A percentile compares a stretch with the other conserved stretches of the same genome.
These are phyloP conservation scores for Rhagonycha fulva DNA, from an alignment of 2,888 invertebrate genomes.

Conservation along the genomic window DNA sequence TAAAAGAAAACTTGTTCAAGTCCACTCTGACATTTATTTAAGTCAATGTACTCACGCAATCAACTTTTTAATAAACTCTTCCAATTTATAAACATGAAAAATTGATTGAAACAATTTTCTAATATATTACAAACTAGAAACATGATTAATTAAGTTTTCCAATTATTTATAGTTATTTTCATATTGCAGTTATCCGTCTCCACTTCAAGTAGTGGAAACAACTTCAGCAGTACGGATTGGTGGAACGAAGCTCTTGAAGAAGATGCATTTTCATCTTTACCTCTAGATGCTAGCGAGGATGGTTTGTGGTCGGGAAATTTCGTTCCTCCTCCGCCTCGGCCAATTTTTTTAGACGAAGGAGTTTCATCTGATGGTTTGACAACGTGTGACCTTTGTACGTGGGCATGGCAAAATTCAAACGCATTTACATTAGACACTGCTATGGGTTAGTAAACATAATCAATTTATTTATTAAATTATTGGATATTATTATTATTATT, in stretches of 20 bases:
- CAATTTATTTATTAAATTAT: too few species aligned
- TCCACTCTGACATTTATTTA: background rate
- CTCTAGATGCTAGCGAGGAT: slow-evolving; percentile 48
- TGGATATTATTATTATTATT: too few species aligned
- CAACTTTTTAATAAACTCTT: background rate
- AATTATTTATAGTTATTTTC: background rate
- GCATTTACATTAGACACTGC: slow-evolving; percentile 60
- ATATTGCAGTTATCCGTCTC: slow-evolving; percentile 39
- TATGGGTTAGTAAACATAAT: slow-evolving; percentile 57
- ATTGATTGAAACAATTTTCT: background rate
- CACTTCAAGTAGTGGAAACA: slow-evolving; percentile 31
- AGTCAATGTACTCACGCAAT: background rate
- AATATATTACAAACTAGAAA: background rate
- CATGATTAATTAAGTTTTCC: background rate
- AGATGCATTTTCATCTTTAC: slow-evolving; percentile 37
- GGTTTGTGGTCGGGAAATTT: slow-evolving; percentile 57
- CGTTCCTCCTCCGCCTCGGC: slow-evolving; percentile 70
- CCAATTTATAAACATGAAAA: background rate
- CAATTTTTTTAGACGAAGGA: slow-evolving; percentile 66
- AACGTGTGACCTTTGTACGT: slow-evolving; percentile 74
- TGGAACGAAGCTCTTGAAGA: slow-evolving; percentile 39
- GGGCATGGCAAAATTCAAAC: slow-evolving; percentile 65
- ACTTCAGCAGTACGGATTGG: slow-evolving; percentile 36
- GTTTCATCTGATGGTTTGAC: slow-evolving; percentile 70
- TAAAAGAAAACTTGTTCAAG: background rate